Conservation (phyloP, 2,888 invertebrate genomes). For the Oscheius sp. region DNA sequence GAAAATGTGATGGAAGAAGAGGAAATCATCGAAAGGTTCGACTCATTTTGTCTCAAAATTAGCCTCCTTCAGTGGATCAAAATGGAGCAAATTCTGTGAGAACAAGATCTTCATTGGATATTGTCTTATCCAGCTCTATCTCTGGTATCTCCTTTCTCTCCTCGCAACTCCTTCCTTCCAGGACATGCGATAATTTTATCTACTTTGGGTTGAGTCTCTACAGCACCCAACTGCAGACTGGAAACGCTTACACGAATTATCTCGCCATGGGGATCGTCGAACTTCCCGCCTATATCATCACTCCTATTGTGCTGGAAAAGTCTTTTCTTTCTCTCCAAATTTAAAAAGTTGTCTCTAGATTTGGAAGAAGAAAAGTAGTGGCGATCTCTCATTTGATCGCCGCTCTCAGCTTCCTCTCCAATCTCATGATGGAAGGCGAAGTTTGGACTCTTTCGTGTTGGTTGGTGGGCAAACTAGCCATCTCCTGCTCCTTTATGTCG, state of each 20-base stretch:
- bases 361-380: slow-evolving; percentile 47
- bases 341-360: slow-evolving; percentile 14
- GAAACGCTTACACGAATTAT: slow-evolving; percentile 63
- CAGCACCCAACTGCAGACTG: slow-evolving; percentile 58
- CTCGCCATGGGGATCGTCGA: slow-evolving; percentile 61
- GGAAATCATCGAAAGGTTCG: not conserved
- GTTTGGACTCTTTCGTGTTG: slow-evolving; percentile 40
- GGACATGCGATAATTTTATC: slow-evolving; percentile 59
- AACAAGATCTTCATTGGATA: slow-evolving; percentile 49
- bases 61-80: too few relatives aligned
- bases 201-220: slow-evolving; percentile 66
- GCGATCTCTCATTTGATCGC: slow-evolving; percentile 45
- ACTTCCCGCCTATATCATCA: slow-evolving; percentile 58
- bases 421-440: not conserved
- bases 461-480: slow-evolving; percentile 63
- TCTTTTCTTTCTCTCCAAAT: slow-evolving; percentile 12
- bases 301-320: slow-evolving; percentile 56
- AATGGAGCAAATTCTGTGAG: slow-evolving; percentile 28
- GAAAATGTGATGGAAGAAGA: not conserved
- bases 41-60: too few relatives aligned
- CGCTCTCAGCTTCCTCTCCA: slow-evolving; percentile 40
- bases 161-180: slow-evolving; percentile 28
- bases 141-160: too few relatives aligned
- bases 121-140: slow-evolving; percentile 47
- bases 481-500: slow-evolving; percentile 61